Conservation (phyloP, 2,888 invertebrate genomes). For the Teleogryllus oceanicus region DNA sequence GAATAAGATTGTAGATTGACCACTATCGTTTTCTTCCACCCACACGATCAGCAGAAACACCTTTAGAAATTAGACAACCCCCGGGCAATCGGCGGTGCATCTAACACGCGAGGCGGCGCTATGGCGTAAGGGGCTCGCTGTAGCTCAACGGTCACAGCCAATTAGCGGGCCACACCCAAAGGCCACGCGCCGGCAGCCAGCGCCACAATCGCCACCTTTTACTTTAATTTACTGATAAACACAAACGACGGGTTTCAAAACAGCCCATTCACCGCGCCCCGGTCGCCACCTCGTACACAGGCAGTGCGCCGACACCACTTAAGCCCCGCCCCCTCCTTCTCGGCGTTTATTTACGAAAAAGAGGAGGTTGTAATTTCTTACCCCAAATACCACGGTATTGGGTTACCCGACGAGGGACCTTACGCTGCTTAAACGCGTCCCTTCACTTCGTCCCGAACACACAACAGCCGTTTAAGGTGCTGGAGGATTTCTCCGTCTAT, state of each 20-base stretch:
- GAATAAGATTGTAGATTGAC: no score
- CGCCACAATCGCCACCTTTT: conserved; percentile 5
- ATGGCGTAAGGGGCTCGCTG: no score
- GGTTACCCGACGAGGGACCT: not conserved
- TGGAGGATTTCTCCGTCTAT: not conserved
- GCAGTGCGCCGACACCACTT: not conserved
- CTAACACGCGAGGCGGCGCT: no score
- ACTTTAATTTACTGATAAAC: not conserved
- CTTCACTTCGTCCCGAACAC: not conserved
- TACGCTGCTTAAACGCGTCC: not conserved
- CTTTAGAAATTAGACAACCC: no score
- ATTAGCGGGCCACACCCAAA: not conserved
- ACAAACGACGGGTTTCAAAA: not conserved
- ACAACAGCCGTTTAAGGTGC: conserved; percentile 6
- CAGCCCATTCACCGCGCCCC: not conserved
- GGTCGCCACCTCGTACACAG: not conserved
- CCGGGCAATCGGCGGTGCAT: no score
- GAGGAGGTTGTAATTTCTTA: not conserved
- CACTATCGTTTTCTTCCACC: no score
- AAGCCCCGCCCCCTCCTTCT: not conserved
- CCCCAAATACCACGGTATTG: not conserved
- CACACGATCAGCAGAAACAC: no score
- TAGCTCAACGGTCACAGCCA: not conserved
- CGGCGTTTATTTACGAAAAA: not conserved
- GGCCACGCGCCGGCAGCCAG: not conserved